Base-by-base conservation (phyloP, 1,140 invertebrate species). In the Cylas formicarius region DNA sequence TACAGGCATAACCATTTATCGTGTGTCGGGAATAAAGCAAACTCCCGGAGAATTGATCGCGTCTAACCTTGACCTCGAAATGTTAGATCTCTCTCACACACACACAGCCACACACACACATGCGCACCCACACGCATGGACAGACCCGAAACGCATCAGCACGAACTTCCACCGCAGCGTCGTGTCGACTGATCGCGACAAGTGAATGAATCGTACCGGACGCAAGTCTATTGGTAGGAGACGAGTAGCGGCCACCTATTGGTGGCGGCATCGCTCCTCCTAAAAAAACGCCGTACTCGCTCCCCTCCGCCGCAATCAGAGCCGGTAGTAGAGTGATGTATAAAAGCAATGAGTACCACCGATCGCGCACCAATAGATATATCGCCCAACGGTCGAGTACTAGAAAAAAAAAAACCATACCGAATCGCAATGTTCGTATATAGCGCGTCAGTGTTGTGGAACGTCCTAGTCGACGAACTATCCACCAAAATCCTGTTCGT, bases 401-500 rank as follows among this genome's bases (percentile, higher is more conserved):
- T 34, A 36, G 20, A 48, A 24, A 18, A 54, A 24, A 10, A 48
- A 45, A 48, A 52, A 38, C 35, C 39, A 17, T 27, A 17, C 37
- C 18, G 21, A 36, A n/a, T 27, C 23, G 57, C 54, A 32, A 66
- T 66, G 64, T 62, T 66, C 41, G 52, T 63, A 18, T 57, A 61
- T 32, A 52, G 53, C 56, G 50, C 45, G 31, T 48, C 36, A 41
- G 52, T 56, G 52, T 46, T 66, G 42, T 64, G 53, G 55, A 53
- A 56, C 46, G 44, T 51, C 21, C 17, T 56, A n/a, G 43, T 40
- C 19, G 44, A 53, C 20, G 56, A 63, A 39, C 27, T 57, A 24
- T 56, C 57, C 3, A 49, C 52, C 7, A 55, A 44, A 26, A 28
- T 61, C 47, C 46, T 74, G 49, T 44, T 72, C 33, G 72, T 78